Conservation (phyloP, 1,140 invertebrate species). For the Drosophila hydei region DNA sequence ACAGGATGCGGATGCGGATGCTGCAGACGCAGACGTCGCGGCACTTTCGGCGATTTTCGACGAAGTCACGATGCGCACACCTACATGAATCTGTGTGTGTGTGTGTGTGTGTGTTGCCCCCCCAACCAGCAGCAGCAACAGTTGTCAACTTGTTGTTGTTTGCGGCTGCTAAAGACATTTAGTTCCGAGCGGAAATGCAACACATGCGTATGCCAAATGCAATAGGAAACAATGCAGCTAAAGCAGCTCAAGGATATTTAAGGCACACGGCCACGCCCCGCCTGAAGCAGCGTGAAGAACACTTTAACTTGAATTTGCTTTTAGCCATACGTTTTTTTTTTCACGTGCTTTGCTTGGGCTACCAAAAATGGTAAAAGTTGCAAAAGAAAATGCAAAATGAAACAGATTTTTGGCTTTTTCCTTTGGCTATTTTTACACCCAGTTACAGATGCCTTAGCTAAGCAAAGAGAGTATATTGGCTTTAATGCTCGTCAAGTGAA, state of each 20-base stretch:
- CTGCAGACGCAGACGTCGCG: constrained; percentile 39
- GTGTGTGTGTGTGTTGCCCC: constrained; percentile 2
- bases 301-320: constrained; percentile 43
- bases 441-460: not conserved
- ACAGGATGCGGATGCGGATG: constrained; percentile 18
- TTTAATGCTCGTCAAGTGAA: not conserved
- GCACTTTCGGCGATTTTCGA: constrained; percentile 76
- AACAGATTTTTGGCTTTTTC: not conserved
- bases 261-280: constrained; percentile 17
- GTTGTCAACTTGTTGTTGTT: constrained; percentile 75
- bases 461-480: not conserved
- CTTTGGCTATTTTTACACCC: not conserved
- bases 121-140: constrained; percentile 51
- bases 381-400: constrained; percentile 4
- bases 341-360: not conserved
- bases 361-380: constrained; percentile 18
- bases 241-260: too few relatives aligned
- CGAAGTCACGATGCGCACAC: constrained; percentile 43
- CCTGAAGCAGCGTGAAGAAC: constrained; percentile 46
- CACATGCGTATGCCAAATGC: constrained; percentile 4
- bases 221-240: constrained; percentile 13
- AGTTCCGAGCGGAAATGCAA: constrained; percentile 6
- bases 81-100: constrained; percentile 8
- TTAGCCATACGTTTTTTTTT: constrained; percentile 9
- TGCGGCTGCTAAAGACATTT: constrained; percentile 20